Base-by-base conservation (phyloP, 2,888 invertebrate species). In the Volucella bombylans region DNA sequence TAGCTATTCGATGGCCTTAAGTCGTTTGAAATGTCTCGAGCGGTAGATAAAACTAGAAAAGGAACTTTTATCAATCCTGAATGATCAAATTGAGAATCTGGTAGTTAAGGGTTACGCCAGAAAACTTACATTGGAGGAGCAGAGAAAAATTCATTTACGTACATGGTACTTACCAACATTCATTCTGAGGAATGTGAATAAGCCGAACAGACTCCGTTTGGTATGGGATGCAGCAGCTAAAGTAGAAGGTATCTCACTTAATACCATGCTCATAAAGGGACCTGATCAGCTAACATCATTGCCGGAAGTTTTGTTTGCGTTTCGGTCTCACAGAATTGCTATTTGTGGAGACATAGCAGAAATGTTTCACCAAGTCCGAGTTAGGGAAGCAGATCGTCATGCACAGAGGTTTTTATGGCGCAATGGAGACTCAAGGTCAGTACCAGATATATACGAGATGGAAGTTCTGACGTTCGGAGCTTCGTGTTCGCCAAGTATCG, bases 191-290 rank as follows among this genome's bases (percentile, higher is more conserved):
- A 87, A 89, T 62, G 86, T 87, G 3, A 89, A 89, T 15, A 89
- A 89, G 52, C 87, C 86, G 9, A 81, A 86, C n/a, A 86, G 87
- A 68, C 59, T 88, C 2, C 79, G 89, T 55, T n/a, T 89, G 4
- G 89, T 89, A 0, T 89, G 85, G 81, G 89, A 90, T 74, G 90
- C 90, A 9, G 89, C 89, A 2, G 89, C 89, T 0, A 39, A 82
- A 49, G 38, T 55, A 31, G n/a, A n/a, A n/a, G n/a, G 88, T 6
- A 54, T 86, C 3, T 87, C 86, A 12, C 67, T 90, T 14, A 90
- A 90, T 73, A 87, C 77, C 12, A 68, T 91, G 10, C 64, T 89
- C 8, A 80, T 85, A 8, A 90, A 90, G 1, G 89, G 9, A 15
- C 14, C 49, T 49, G 14, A 14, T 49, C 49, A 49, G 14, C 49